Evolutionary conservation across 1,140 invertebrate genomes (phyloP).

Genomic region (Magallana angulata): DNA sequence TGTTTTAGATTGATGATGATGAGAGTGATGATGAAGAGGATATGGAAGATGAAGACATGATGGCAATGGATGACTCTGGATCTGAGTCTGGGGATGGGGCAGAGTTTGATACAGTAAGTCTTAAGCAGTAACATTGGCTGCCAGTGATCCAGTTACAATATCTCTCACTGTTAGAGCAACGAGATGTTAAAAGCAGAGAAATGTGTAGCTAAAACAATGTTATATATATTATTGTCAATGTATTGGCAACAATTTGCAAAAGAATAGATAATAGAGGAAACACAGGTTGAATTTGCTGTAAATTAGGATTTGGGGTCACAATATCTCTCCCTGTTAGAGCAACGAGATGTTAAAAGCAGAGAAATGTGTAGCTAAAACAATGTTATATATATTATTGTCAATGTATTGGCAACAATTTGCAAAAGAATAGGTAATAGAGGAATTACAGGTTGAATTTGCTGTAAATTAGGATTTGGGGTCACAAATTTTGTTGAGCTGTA

Average conservation of each 20-base stretch:
- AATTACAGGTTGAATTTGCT: background rate
- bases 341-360: too few relatives aligned
- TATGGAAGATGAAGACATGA: slow-evolving; percentile 53
- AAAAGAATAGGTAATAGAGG: background rate
- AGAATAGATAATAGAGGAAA: background rate
- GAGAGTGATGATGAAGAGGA: slow-evolving; percentile 42
- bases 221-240: too few relatives aligned
- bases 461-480: background rate
- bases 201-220: too few relatives aligned
- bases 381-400: too few relatives aligned
- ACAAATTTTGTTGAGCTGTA: too few relatives aligned
- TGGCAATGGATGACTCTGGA: slow-evolving; percentile 50
- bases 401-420: background rate
- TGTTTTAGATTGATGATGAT: slow-evolving; percentile 7
- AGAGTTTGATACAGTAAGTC: slow-evolving; percentile 72
- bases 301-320: background rate
- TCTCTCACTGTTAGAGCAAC: too few relatives aligned
- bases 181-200: too few relatives aligned
- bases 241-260: background rate
- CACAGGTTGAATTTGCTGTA: background rate
- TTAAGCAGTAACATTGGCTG: background rate
- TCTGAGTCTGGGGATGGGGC: slow-evolving; percentile 65
- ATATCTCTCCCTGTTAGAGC: too few relatives aligned
- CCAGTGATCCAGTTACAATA: too few relatives aligned
- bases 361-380: too few relatives aligned